phyloP scores from a whole-genome alignment of 2,888 invertebrate species.

The Dicycla oo region DNA sequence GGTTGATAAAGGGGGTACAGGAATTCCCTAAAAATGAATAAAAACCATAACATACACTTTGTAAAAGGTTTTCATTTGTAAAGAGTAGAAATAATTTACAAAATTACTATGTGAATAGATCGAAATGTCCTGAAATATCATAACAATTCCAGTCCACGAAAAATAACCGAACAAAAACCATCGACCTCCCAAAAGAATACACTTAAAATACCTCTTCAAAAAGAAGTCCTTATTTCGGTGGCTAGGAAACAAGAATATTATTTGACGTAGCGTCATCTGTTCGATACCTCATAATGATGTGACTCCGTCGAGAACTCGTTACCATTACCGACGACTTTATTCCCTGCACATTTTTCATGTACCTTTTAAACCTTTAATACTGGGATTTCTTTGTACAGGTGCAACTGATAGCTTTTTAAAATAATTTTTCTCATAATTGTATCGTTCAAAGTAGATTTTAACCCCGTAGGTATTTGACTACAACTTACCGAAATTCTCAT shows the following conservation, averaged over 20 bases:
- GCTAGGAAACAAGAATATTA: slow-evolving; percentile 54
- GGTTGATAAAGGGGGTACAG: slow-evolving; percentile 1
- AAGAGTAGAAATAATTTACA: not conserved
- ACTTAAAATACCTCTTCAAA: slow-evolving; percentile 29
- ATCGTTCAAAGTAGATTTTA: not conserved
- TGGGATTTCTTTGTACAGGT: slow-evolving; percentile 28
- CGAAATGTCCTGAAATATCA: slow-evolving; percentile 1
- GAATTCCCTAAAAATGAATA: not conserved
- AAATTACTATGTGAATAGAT: not conserved
- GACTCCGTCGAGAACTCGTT: slow-evolving; percentile 73
- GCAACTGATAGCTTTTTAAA: slow-evolving; percentile 26
- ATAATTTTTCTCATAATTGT: slow-evolving; percentile 9
- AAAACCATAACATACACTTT: not conserved
- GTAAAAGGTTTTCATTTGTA: not conserved
- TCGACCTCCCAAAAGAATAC: slow-evolving; percentile 19
- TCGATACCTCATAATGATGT: slow-evolving; percentile 76
- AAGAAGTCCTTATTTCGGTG: slow-evolving; percentile 46
- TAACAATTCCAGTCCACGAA: not conserved
- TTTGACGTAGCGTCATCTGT: slow-evolving; percentile 55
- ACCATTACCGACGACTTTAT: slow-evolving; percentile 74
- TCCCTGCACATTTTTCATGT: slow-evolving; percentile 65
- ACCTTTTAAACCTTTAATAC: slow-evolving; percentile 62
- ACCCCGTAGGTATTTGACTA: not conserved
- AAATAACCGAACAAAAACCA: slow-evolving; percentile 14
- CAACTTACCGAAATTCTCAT: slow-evolving; percentile 27